Evolutionary conservation across 2,113 vertebrate genomes (phyloP).

Genomic region (Nothobranchius kuhntae): DNA sequence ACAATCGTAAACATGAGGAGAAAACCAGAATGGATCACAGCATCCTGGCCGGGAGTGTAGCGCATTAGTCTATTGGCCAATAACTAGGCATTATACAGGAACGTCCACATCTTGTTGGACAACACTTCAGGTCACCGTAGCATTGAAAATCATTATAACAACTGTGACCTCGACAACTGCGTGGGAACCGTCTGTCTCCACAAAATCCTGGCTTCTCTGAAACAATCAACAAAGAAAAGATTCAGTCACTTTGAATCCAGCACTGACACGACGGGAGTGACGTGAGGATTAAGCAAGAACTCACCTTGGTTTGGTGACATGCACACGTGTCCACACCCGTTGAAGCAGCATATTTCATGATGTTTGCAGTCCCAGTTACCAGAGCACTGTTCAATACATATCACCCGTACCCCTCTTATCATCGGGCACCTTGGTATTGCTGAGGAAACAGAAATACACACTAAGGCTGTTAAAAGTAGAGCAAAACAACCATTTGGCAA

Average conservation of each 20-base stretch:
- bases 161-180: not conserved
- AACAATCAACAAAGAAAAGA: not conserved
- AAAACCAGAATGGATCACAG: no score
- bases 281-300: not conserved
- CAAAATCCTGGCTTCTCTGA: not conserved
- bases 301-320: slow-evolving; percentile 72
- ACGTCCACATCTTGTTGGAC: not conserved
- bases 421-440: slow-evolving; percentile 67
- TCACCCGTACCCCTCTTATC: slow-evolving; percentile 45
- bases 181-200: not conserved
- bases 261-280: no score
- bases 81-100: not conserved
- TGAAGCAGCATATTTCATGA: slow-evolving; percentile 77
- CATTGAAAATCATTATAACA: not conserved
- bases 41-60: no score
- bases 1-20: no score
- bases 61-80: no score
- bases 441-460: slow-evolving; percentile 27
- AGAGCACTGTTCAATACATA: slow-evolving; percentile 73
- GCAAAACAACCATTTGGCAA: no score
- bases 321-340: slow-evolving; percentile 79
- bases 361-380: slow-evolving; percentile 72
- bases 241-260: not conserved
- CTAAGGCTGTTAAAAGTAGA: no score
- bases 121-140: not conserved